Conservation (phyloP, 64 coral and sea anemone genomes). For the Acropora yongei region DNA sequence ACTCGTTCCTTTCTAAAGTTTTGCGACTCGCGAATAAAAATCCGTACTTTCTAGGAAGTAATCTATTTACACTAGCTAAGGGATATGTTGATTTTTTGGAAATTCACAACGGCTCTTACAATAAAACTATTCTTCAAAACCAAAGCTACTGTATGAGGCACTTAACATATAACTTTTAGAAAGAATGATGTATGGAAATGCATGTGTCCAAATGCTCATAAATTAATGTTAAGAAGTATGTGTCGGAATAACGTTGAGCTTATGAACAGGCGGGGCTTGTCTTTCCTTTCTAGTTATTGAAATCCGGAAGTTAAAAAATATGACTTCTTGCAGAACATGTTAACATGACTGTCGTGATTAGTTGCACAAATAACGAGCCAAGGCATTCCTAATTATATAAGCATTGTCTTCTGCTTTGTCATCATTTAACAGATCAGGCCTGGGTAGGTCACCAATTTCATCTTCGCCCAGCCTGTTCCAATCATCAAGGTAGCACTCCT, state of each 20-base stretch:
- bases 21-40: too few relatives aligned
- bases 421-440: not conserved
- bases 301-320: not conserved
- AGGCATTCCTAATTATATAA: slow-evolving; percentile 20
- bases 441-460: slow-evolving; percentile 50
- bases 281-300: not conserved
- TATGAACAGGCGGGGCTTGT: slow-evolving; percentile 17
- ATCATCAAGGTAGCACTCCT: slow-evolving; percentile 28
- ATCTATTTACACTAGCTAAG: not conserved
- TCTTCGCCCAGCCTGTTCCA: slow-evolving; percentile 25
- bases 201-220: not conserved
- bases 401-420: slow-evolving; percentile 8
- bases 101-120: not conserved
- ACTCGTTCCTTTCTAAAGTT: too few relatives aligned
- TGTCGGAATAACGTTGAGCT: not conserved
- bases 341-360: not conserved
- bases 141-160: not conserved
- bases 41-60: too few relatives aligned
- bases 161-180: slow-evolving; percentile 27
- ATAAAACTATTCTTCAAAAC: not conserved
- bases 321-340: not conserved
- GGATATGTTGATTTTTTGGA: not conserved
- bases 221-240: not conserved
- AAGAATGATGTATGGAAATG: slow-evolving; percentile 30
- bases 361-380: slow-evolving; percentile 49